Conservation (phyloP, 2,113 vertebrate genomes). For the Australoheros scitulus region DNA sequence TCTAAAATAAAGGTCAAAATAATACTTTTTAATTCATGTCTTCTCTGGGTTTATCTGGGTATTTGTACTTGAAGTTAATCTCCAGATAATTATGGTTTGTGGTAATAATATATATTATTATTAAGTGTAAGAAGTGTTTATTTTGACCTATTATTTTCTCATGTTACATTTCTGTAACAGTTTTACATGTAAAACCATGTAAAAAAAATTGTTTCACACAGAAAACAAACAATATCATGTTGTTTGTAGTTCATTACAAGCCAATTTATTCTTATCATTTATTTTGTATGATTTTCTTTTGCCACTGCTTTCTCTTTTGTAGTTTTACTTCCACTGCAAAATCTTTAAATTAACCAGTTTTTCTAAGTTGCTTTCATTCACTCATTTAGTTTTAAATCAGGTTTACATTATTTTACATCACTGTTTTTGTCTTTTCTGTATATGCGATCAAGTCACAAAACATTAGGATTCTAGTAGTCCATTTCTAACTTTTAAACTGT, state of each 20-base stretch:
- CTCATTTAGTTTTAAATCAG: neutral
- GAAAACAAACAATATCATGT: slow-evolving; percentile 77
- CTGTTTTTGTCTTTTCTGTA: slow-evolving; percentile 3
- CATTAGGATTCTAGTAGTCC: neutral
- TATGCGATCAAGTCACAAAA: slow-evolving; percentile 19
- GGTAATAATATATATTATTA: neutral
- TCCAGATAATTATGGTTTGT: neutral
- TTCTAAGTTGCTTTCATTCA: slow-evolving; percentile 8
- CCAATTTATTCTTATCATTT: slow-evolving; percentile 70
- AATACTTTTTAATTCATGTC: slow-evolving; percentile 22
- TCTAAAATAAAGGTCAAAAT: slow-evolving; percentile 31
- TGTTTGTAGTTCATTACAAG: slow-evolving; percentile 49
- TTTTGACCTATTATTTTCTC: slow-evolving; percentile 24
- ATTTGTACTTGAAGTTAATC: neutral
- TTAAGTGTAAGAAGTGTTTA: slow-evolving; percentile 13
- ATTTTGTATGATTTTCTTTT: slow-evolving; percentile 70
- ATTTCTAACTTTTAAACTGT: neutral
- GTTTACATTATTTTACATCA: slow-evolving; percentile 11
- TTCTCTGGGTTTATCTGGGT: neutral
- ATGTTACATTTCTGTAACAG: neutral
- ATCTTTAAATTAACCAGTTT: neutral
- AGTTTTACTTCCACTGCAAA: neutral
- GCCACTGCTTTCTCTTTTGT: neutral
- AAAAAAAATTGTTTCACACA: slow-evolving; percentile 81
- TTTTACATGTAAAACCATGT: slow-evolving; percentile 57